These are phyloP conservation scores for Hystrix cristata DNA, from an alignment of 2,113 vertebrate genomes.

Conservation along the genomic window DNA sequence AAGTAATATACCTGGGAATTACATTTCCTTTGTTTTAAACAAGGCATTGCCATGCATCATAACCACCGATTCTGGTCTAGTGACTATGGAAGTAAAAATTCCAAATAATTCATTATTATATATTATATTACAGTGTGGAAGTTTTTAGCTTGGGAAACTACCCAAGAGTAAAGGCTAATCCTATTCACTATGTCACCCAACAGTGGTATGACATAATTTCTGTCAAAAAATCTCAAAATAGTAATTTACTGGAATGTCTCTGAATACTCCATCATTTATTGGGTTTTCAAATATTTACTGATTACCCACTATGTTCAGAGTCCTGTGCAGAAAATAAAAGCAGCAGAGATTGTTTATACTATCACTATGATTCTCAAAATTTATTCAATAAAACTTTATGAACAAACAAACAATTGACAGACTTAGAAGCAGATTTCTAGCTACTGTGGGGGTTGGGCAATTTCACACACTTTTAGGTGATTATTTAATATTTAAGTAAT, in stretches of 20 bases:
- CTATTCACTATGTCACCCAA: not conserved
- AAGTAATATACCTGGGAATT: not conserved
- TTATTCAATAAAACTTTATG: not conserved
- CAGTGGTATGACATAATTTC: not conserved
- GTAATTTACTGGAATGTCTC: not conserved
- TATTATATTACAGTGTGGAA: not conserved
- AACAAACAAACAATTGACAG: not conserved
- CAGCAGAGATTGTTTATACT: not conserved
- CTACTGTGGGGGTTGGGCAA: not conserved
- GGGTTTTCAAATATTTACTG: conserved; percentile 1
- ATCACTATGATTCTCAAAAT: not conserved
- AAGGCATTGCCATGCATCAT: not conserved
- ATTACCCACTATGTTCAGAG: not conserved
- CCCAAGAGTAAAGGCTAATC: not conserved
- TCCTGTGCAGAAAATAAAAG: conserved; percentile 21
- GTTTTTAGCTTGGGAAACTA: not conserved
- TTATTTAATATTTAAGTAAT: conserved; percentile 30
- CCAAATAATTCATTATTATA: conserved; percentile 35
- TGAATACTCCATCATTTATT: not conserved
- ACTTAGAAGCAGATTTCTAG: not conserved
- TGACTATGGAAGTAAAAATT: conserved; percentile 15
- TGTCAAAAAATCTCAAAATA: conserved; percentile 1
- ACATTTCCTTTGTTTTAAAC: conserved; percentile 15
- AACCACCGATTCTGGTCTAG: not conserved
- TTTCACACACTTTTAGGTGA: not conserved